A percentile compares a stretch with the other conserved stretches of the same genome.
Conservation (phyloP, 2,113 vertebrate genomes). For the Dasyurus viverrinus region DNA sequence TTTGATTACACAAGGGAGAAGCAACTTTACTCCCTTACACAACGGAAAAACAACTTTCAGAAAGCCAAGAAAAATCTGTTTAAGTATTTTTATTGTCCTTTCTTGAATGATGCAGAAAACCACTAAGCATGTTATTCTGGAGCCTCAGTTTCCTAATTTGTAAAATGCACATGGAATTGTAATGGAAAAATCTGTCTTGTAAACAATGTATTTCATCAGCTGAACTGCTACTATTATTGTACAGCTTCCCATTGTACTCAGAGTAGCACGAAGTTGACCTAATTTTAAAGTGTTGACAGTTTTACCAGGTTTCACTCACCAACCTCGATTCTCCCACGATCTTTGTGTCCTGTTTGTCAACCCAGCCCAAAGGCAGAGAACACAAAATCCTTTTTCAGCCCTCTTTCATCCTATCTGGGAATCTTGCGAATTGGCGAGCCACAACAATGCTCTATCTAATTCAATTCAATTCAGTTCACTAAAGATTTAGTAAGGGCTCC, state of each 20-base stretch:
- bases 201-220: background rate
- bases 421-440: background rate
- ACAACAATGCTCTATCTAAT: background rate
- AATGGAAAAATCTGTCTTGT: background rate
- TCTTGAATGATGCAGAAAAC: background rate
- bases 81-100: background rate
- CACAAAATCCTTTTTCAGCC: background rate
- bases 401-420: background rate
- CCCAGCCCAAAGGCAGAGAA: background rate
- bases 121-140: background rate
- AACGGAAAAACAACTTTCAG: background rate
- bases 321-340: background rate
- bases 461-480: background rate
- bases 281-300: background rate
- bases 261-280: background rate
- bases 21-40: background rate
- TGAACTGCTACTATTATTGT: background rate
- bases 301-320: background rate
- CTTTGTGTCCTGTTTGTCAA: background rate
- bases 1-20: background rate
- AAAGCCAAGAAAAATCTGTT: background rate
- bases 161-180: background rate
- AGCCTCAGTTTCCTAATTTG: background rate
- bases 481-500: background rate
- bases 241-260: background rate